Evolutionary conservation across 2,113 vertebrate genomes (phyloP).

Genomic region (Coptodon rendalli): DNA sequence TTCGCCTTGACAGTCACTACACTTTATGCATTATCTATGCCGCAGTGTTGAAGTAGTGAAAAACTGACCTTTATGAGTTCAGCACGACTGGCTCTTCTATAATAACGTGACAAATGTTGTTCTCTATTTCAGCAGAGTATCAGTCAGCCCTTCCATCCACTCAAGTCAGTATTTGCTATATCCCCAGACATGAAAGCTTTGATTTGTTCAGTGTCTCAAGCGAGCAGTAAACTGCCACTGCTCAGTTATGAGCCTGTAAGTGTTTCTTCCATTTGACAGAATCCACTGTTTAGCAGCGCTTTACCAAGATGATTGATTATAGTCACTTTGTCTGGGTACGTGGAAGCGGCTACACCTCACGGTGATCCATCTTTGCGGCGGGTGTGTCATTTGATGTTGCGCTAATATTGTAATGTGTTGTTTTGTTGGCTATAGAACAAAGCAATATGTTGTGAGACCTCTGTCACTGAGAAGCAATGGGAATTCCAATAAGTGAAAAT

Average conservation of each 20-base stretch:
- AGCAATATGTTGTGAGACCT: not conserved
- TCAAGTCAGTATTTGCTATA: not conserved
- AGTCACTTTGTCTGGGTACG: not conserved
- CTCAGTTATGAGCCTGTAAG: not conserved
- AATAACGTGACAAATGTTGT: not conserved
- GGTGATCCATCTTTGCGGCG: constrained; percentile 15
- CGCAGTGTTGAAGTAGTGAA: not conserved
- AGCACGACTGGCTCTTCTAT: not conserved
- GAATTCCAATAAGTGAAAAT: not conserved
- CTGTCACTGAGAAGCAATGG: not conserved
- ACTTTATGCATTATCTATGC: not conserved
- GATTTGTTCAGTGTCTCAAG: constrained; percentile 12
- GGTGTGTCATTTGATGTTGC: not conserved
- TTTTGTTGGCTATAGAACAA: constrained; percentile 2
- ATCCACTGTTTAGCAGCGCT: not conserved
- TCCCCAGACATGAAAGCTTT: not conserved
- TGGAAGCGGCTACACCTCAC: not conserved
- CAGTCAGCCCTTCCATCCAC: not conserved
- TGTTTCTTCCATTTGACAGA: constrained; percentile 2
- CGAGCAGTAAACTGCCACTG: constrained; percentile 6
- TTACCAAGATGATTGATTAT: constrained; percentile 14
- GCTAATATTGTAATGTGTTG: not conserved
- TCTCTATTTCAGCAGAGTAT: not conserved
- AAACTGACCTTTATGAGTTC: not conserved
- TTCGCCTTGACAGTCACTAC: not conserved